phyloP scores from a whole-genome alignment of 92 coral and sea anemone genomes.

The Epizoanthus rinbou region DNA sequence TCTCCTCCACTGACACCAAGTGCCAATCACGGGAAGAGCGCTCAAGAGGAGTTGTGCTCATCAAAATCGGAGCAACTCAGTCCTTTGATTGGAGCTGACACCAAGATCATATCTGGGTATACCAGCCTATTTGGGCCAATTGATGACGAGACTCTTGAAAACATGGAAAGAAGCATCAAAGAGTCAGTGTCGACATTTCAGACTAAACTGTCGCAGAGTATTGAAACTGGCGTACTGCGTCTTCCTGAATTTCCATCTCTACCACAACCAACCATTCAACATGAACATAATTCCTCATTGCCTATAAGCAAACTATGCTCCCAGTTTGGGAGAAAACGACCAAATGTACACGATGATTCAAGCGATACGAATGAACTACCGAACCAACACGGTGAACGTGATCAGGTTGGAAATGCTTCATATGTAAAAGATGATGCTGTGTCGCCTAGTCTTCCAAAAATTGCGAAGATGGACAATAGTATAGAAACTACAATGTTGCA shows the following conservation, averaged over 20 bases:
- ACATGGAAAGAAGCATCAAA: constrained; percentile 23
- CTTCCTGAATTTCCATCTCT: constrained; percentile 34
- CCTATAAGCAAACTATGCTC: constrained; percentile 32
- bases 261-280: constrained; percentile 16
- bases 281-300: neutral
- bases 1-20: neutral
- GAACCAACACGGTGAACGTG: neutral
- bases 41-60: neutral
- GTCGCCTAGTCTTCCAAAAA: constrained; percentile 22
- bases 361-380: neutral
- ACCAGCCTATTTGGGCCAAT: constrained; percentile 24
- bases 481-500: neutral
- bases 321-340: constrained; percentile 40
- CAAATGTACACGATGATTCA: constrained; percentile 1
- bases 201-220: constrained; percentile 21
- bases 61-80: neutral
- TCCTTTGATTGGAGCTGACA: constrained; percentile 6
- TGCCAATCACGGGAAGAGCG: neutral
- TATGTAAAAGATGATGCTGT: neutral
- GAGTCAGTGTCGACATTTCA: constrained; percentile 8
- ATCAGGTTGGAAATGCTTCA: neutral
- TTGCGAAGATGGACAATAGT: constrained; percentile 15
- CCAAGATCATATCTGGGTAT: neutral
- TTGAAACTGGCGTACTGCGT: constrained; percentile 23
- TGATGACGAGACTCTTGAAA: constrained; percentile 8